phyloP scores from a whole-genome alignment of 1,140 invertebrate species.

The Solenopsis invicta region DNA sequence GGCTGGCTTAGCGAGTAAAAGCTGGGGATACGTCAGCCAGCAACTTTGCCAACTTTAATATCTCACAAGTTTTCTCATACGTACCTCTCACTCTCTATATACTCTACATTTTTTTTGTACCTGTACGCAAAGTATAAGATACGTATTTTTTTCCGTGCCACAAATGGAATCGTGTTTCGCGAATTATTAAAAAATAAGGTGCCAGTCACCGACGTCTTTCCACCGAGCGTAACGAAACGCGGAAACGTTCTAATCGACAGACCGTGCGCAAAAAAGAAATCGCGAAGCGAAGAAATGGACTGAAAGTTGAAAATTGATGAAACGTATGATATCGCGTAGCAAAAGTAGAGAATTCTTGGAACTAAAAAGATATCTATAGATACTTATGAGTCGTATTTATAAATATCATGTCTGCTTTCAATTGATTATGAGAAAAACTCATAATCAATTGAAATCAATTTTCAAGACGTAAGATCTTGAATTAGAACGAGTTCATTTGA shows the following conservation, averaged over 20 bases:
- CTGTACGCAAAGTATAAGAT: background rate
- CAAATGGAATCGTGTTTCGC: background rate
- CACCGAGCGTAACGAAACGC: background rate
- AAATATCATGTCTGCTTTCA: background rate
- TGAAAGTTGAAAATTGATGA: constrained; percentile 36
- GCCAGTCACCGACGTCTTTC: background rate
- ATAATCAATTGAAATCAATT: background rate
- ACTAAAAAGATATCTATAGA: background rate
- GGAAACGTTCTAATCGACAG: constrained; percentile 29
- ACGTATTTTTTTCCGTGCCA: too few relatives aligned
- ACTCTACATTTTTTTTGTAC: constrained; percentile 14
- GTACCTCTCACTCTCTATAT: constrained; percentile 16
- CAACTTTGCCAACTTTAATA: constrained; percentile 71
- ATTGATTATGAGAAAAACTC: background rate
- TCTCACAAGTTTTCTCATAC: constrained; percentile 69
- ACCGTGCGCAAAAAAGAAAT: background rate
- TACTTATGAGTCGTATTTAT: background rate
- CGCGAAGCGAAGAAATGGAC: constrained; percentile 6
- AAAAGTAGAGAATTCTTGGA: background rate
- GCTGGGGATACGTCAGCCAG: constrained; percentile 59
- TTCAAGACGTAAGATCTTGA: background rate
- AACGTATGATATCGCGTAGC: background rate
- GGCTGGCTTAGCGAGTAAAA: constrained; percentile 37
- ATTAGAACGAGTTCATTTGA: background rate
- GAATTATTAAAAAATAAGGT: constrained; percentile 32